Percentiles rank a stretch among this genome's conserved stretches.
Conservation (phyloP, 2,797 vertebrate species). For the Rhabdophis nuchalis region DNA sequence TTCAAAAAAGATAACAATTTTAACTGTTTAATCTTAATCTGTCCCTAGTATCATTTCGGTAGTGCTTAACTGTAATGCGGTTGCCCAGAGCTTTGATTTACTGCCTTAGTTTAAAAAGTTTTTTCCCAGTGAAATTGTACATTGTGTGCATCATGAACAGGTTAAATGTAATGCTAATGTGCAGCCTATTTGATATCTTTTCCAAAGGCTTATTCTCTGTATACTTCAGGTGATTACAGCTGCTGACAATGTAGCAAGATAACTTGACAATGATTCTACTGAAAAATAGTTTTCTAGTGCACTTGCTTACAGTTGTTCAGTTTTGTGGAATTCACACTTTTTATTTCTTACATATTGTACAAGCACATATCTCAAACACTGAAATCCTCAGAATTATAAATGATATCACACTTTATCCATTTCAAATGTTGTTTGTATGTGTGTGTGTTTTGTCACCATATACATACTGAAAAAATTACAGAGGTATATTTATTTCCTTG, state of each 20-base stretch:
- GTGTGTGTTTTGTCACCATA: background rate
- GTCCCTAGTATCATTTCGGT: slow-evolving; percentile 38
- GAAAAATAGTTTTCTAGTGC: background rate
- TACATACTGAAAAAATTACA: background rate
- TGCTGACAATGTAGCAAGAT: slow-evolving; percentile 11
- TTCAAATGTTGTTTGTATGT: slow-evolving; percentile 6
- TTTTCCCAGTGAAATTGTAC: slow-evolving; percentile 33
- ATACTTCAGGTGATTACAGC: slow-evolving; percentile 6
- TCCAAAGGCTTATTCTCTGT: slow-evolving; percentile 32
- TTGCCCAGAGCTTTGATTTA: slow-evolving; percentile 43
- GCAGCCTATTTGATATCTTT: slow-evolving; percentile 34
- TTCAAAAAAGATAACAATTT: slow-evolving; percentile 56
- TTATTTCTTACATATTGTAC: slow-evolving; percentile 24
- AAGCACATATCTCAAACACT: slow-evolving; percentile 5
- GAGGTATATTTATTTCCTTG: background rate
- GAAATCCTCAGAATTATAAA: background rate
- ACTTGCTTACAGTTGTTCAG: slow-evolving; percentile 5
- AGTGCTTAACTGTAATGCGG: background rate
- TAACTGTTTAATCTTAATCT: slow-evolving; percentile 46
- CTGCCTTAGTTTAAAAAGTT: slow-evolving; percentile 42
- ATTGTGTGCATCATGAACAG: slow-evolving; percentile 23
- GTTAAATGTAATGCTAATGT: slow-evolving; percentile 31
- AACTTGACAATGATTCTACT: background rate
- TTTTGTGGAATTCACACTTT: slow-evolving; percentile 16
- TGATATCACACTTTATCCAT: background rate